phyloP scores from a whole-genome alignment of 2,888 invertebrate genomes.

The Brenthis hecate region DNA sequence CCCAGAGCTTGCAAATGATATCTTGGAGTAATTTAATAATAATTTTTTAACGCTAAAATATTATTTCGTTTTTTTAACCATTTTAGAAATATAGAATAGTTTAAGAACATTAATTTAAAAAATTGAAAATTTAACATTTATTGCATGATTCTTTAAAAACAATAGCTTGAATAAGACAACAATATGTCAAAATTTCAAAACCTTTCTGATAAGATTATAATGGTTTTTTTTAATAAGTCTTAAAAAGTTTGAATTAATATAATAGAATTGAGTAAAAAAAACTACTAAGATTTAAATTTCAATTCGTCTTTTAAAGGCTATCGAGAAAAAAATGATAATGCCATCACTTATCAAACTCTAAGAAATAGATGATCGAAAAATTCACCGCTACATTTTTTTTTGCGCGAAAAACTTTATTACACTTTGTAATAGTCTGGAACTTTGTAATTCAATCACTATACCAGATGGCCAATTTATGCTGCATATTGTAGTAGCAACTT shows the following conservation, averaged over 20 bases:
- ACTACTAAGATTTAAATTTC: slow-evolving; percentile 7
- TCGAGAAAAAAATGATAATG: slow-evolving; percentile 1
- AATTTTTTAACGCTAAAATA: too few relatives aligned
- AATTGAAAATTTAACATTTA: too few relatives aligned
- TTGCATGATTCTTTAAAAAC: too few relatives aligned
- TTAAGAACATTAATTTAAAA: too few relatives aligned
- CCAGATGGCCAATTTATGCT: slow-evolving; percentile 44
- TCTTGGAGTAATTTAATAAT: too few relatives aligned
- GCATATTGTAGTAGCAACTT: slow-evolving; percentile 24
- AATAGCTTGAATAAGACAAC: too few relatives aligned
- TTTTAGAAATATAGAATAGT: too few relatives aligned
- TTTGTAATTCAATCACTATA: slow-evolving; percentile 50
- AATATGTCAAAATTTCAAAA: too few relatives aligned
- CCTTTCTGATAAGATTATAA: too few relatives aligned
- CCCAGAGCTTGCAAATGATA: too few relatives aligned
- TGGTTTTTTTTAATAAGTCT: too few relatives aligned
- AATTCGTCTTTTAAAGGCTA: slow-evolving; percentile 2
- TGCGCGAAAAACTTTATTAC: slow-evolving; percentile 43
- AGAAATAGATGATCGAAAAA: slow-evolving; percentile 6
- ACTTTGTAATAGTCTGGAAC: slow-evolving; percentile 47
- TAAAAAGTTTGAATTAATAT: not conserved
- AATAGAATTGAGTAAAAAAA: not conserved
- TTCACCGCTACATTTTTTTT: slow-evolving; percentile 18
- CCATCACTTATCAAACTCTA: not conserved
- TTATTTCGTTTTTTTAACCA: too few relatives aligned